These are phyloP conservation scores for Parnassius apollo DNA, from an alignment of 2,888 invertebrate genomes.

Conservation along the genomic window DNA sequence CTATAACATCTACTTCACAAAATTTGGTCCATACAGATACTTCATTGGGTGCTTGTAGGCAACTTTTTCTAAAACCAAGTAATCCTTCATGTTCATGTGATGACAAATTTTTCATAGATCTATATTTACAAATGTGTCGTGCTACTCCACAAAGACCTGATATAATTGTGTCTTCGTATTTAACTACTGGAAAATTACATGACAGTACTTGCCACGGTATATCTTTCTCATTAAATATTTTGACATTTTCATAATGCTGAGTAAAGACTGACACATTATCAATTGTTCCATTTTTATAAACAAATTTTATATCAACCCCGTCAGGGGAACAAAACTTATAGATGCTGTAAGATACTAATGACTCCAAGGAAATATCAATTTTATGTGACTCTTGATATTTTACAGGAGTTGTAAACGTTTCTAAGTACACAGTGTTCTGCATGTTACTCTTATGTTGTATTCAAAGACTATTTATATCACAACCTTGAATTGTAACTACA, in stretches of 20 bases:
- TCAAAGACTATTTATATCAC: too few relatives aligned
- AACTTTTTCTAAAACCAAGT: conserved; percentile 90
- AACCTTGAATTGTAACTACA: too few relatives aligned
- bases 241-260: conserved; percentile 50
- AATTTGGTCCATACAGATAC: conserved; percentile 94
- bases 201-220: conserved; percentile 73
- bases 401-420: conserved; percentile 44
- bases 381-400: conserved; percentile 38
- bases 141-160: conserved; percentile 89
- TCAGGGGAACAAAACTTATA: conserved; percentile 80
- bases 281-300: conserved; percentile 44
- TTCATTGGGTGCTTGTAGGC: conserved; percentile 91
- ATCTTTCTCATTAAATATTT: conserved; percentile 48
- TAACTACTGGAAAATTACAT: conserved; percentile 84
- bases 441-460: conserved; percentile 10
- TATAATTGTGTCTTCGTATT: conserved; percentile 82
- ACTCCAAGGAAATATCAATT: conserved; percentile 77
- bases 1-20: conserved; percentile 91
- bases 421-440: conserved; percentile 51
- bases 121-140: conserved; percentile 59
- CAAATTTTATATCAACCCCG: conserved; percentile 63
- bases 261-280: conserved; percentile 38
- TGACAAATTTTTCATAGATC: conserved; percentile 32
- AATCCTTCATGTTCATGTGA: conserved; percentile 71
- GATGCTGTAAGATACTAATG: conserved; percentile 82